These are phyloP conservation scores for Anarsia innoxiella DNA, from an alignment of 2,888 invertebrate genomes.

Conservation along the genomic window DNA sequence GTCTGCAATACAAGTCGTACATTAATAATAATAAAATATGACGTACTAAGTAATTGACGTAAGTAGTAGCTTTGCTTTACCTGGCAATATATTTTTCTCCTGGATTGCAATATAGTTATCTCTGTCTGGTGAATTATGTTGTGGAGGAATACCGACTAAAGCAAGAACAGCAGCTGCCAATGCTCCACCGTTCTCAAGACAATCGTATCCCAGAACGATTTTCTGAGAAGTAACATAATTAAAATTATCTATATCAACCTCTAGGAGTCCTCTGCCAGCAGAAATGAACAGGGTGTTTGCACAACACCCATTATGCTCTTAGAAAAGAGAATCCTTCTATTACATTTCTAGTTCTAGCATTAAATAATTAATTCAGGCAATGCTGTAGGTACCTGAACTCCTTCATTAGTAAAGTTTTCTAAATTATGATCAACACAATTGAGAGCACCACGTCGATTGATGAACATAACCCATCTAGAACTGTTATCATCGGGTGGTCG, in stretches of 20 bases:
- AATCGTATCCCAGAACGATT: slow-evolving; percentile 38
- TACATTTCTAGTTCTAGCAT: too few species aligned
- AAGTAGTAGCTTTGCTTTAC: too few species aligned
- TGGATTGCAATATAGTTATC: background rate
- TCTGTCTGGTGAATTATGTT: background rate
- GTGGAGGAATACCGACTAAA: background rate
- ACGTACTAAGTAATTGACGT: too few species aligned
- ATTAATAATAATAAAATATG: too few species aligned
- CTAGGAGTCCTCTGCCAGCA: too few species aligned
- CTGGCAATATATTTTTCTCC: background rate
- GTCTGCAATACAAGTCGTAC: slow-evolving; percentile 42
- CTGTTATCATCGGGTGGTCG: slow-evolving; percentile 2
- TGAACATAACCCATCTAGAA: slow-evolving; percentile 15
- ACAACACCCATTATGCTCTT: too few species aligned
- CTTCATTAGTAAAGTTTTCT: slow-evolving; percentile 2
- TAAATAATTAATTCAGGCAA: too few species aligned
- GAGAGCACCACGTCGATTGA: slow-evolving; percentile 12
- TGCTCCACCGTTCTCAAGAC: slow-evolving; percentile 25
- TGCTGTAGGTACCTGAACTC: slow-evolving; percentile 20
- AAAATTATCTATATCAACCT: too few species aligned
- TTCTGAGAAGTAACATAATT: background rate
- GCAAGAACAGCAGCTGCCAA: slow-evolving; percentile 26
- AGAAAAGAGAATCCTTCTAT: too few species aligned
- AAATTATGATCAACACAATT: slow-evolving; percentile 8
- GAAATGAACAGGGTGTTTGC: background rate